These are phyloP conservation scores for Nomada ruficornis DNA, from an alignment of 2,888 invertebrate species.

Conservation along the genomic window DNA sequence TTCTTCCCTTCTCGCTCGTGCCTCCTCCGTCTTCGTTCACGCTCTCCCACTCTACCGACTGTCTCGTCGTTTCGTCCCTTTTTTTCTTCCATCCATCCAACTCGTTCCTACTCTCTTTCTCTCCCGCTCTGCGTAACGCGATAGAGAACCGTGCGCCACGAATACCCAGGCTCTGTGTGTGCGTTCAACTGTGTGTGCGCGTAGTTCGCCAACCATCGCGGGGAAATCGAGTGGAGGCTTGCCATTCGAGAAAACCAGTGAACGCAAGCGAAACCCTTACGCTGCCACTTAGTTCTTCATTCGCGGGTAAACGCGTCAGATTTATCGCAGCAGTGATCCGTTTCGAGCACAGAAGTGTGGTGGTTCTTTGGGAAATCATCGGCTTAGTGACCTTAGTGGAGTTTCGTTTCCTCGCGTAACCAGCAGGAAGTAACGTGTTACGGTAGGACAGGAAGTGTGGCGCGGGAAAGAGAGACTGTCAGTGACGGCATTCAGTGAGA, in stretches of 20 bases:
- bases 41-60: conserved; percentile 13
- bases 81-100: conserved; percentile 58
- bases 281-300: conserved; percentile 25
- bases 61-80: conserved; percentile 52
- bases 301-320: conserved; percentile 25
- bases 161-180: conserved; percentile 43
- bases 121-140: conserved; percentile 45
- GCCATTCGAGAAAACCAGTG: conserved; percentile 68
- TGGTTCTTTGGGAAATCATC: conserved; percentile 26
- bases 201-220: conserved; percentile 55
- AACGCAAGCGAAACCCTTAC: conserved; percentile 57
- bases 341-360: neutral
- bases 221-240: conserved; percentile 67
- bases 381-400: neutral
- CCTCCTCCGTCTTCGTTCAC: conserved; percentile 28
- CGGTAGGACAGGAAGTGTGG: neutral
- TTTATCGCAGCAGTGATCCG: conserved; percentile 43
- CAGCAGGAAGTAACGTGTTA: neutral
- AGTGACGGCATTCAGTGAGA: neutral
- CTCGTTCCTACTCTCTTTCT: conserved; percentile 56
- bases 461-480: neutral
- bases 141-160: conserved; percentile 59
- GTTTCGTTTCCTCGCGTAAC: neutral
- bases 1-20: conserved; percentile 40
- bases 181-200: conserved; percentile 20